These are phyloP conservation scores for Oscheius sp. DNA, from an alignment of 2,888 invertebrate species.

Conservation along the genomic window DNA sequence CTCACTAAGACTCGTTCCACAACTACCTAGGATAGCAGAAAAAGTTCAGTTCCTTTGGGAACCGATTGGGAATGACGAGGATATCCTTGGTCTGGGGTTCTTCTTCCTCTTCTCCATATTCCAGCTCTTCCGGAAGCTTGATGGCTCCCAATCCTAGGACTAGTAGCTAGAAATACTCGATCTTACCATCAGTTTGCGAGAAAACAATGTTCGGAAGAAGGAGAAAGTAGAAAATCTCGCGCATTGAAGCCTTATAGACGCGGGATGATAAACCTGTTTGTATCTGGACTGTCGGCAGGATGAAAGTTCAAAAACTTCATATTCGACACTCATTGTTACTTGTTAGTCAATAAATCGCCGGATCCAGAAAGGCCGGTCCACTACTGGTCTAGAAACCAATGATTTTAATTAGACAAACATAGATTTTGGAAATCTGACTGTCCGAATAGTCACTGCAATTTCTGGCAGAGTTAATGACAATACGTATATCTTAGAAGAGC, in stretches of 20 bases:
- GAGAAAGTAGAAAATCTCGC: slow-evolving; percentile 24
- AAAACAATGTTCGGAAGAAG: slow-evolving; percentile 6
- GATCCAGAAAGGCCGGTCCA: too few species aligned
- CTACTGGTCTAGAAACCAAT: too few species aligned
- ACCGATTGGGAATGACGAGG: slow-evolving; percentile 55
- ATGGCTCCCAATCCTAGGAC: slow-evolving; percentile 19
- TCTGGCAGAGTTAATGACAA: too few species aligned
- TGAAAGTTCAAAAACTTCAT: neutral
- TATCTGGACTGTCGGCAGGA: neutral
- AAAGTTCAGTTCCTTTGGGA: slow-evolving; percentile 57
- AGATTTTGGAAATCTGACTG: too few species aligned
- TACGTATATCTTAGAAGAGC: too few species aligned
- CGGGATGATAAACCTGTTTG: slow-evolving; percentile 17
- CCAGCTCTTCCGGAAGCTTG: slow-evolving; percentile 17
- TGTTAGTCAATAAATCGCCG: too few species aligned
- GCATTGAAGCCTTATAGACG: slow-evolving; percentile 1
- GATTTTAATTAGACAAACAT: too few species aligned
- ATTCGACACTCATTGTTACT: too few species aligned
- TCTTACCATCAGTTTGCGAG: slow-evolving; percentile 3
- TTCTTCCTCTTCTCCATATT: slow-evolving; percentile 39
- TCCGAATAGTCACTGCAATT: too few species aligned
- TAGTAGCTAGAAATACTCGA: too few species aligned
- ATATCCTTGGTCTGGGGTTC: slow-evolving; percentile 53
- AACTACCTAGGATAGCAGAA: slow-evolving; percentile 52
- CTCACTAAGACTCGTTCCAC: neutral